Evolutionary conservation across 1,140 invertebrate species (phyloP), one percentile per base, ranked within the genome.

Genomic region (Drosophila mojavensis): DNA sequence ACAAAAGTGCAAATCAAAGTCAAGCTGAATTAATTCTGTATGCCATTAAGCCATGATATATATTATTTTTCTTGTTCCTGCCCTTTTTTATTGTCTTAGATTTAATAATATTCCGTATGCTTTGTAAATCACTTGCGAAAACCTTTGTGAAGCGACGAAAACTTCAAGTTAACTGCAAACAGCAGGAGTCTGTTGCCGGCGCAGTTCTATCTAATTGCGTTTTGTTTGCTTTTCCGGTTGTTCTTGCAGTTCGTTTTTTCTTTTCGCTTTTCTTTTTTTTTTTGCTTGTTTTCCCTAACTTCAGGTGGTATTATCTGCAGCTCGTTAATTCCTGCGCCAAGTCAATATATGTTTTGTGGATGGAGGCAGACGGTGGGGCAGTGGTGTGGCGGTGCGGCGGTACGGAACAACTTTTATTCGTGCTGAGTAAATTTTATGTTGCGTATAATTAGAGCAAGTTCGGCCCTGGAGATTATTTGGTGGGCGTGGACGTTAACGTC

Each of bases 371-470:
- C 6, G 33, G 33, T 7, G 9, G 33, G 6, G 33, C 20, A 33
- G 33, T 9, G 33, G 33, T 6, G 5, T 0, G 30, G 30, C 26
- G 6, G 36, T 9, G 36, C 10, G 3, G 30, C 6, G 53, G 11
- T 7, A 48, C 26, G 43, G 15, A 48, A 60, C 43, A 88, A 86
- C 60, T 75, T 75, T 75, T 75, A 71, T 75, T 43, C 71, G 71
- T 74, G 71, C 51, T 69, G 65, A 74, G 80, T 90, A 82, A 89
- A 79, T 90, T 89, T 89, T 89, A 89, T 89, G 85, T 89, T 75
- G 78, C 85, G 78, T 89, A 89, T 89, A 89, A 89, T 89, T 89
- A 89, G 78, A 89, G 75, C 63, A 70, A 84, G 85, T 81, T 89
- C 70, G 64, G 68, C 85, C 78, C 78, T 63, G 72, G 77, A 89